Evolutionary conservation across 1,140 invertebrate genomes (phyloP).

Genomic region (Sitophilus oryzae): DNA sequence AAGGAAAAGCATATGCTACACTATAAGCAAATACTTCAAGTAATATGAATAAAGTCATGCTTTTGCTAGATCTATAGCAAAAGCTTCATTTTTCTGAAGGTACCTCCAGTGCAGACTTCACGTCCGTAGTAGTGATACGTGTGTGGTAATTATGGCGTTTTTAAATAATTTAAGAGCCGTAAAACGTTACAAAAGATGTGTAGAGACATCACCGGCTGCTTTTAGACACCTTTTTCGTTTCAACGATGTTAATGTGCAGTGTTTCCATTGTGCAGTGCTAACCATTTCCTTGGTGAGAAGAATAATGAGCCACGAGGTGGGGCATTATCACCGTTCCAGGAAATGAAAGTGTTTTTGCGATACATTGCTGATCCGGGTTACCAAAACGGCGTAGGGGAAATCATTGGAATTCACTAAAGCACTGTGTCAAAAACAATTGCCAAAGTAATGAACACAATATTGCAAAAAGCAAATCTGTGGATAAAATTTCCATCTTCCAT

Average conservation of each 20-base stretch:
- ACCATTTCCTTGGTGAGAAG: constrained; percentile 23
- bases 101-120: constrained; percentile 4
- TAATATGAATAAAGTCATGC: too few species aligned
- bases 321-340: constrained; percentile 15
- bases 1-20: too few species aligned
- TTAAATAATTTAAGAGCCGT: constrained; percentile 5
- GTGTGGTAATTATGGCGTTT: constrained; percentile 7
- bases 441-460: constrained; percentile 19
- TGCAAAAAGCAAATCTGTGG: too few species aligned
- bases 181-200: constrained; percentile 6
- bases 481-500: too few species aligned
- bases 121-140: background rate
- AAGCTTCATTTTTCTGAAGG: constrained; percentile 8
- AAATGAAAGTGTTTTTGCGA: constrained; percentile 28
- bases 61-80: constrained; percentile 1
- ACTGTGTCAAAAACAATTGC: constrained; percentile 26
- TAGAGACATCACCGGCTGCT: background rate
- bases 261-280: too few species aligned
- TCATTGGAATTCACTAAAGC: constrained; percentile 23
- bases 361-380: constrained; percentile 30
- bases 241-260: constrained; percentile 22
- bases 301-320: constrained; percentile 25
- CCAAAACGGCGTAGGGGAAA: constrained; percentile 27
- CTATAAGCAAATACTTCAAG: too few species aligned
- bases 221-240: constrained; percentile 15